Conservation (phyloP, 2,888 invertebrate genomes). For the Epistrophella euchroma region DNA sequence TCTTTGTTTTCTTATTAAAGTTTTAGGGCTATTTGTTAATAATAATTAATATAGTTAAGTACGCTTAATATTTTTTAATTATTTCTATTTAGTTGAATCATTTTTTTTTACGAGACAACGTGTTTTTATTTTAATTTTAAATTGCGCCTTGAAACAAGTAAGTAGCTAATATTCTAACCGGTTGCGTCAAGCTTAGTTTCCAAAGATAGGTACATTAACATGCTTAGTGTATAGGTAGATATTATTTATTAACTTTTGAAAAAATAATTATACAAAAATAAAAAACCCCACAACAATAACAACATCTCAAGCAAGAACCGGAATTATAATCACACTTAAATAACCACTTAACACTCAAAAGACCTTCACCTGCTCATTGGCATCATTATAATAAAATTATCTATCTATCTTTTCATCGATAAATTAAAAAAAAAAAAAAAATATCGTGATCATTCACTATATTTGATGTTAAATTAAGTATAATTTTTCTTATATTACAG, state of each 20-base stretch:
- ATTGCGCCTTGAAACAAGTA: neutral
- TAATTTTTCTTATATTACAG: constrained; percentile 46
- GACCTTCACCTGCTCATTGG: constrained; percentile 61
- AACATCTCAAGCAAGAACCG: constrained; percentile 4
- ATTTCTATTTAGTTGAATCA: no score
- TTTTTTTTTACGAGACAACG: no score
- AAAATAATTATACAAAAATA: constrained; percentile 1
- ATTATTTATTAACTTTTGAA: neutral
- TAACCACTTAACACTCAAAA: constrained; percentile 34
- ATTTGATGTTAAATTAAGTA: constrained; percentile 53
- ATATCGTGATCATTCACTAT: constrained; percentile 47
- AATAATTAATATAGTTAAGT: no score
- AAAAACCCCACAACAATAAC: neutral
- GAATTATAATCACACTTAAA: constrained; percentile 56
- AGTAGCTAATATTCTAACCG: constrained; percentile 5
- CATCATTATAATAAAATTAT: constrained; percentile 32
- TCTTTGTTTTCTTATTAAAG: no score
- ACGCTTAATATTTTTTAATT: no score
- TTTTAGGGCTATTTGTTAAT: no score
- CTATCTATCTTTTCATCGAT: constrained; percentile 35
- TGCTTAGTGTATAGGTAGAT: neutral
- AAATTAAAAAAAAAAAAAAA: constrained; percentile 18
- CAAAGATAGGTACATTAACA: neutral
- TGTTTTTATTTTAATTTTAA: neutral
- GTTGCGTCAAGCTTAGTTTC: neutral